Evolutionary conservation across 2,888 invertebrate species (phyloP).

Genomic region (Vesta saturnalis): DNA sequence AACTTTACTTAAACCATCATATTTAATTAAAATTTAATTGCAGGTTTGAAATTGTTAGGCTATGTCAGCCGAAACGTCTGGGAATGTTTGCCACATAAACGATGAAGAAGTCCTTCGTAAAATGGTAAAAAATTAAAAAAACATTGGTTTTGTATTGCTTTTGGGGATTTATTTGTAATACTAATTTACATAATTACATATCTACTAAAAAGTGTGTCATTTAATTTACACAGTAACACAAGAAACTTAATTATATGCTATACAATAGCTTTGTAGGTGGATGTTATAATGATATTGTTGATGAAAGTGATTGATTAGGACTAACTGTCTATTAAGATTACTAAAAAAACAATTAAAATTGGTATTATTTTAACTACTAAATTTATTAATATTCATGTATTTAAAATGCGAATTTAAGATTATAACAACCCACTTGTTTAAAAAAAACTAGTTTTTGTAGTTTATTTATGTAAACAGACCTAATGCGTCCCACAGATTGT

Average conservation of each 20-base stretch:
- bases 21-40: conserved; percentile 14
- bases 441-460: too few species aligned
- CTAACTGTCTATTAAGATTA: background rate
- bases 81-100: conserved; percentile 75
- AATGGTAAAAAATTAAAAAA: conserved; percentile 68
- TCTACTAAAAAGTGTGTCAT: conserved; percentile 8
- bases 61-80: conserved; percentile 61
- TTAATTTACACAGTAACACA: conserved; percentile 3
- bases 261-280: conserved; percentile 15
- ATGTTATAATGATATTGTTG: conserved; percentile 14
- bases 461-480: background rate
- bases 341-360: background rate
- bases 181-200: conserved; percentile 9
- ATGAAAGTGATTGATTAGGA: conserved; percentile 11
- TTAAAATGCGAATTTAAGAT: too few species aligned
- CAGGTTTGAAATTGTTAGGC: conserved; percentile 31
- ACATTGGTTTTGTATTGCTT: background rate
- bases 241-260: background rate
- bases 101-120: conserved; percentile 82
- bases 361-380: background rate
- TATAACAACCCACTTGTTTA: background rate
- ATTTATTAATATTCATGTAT: too few species aligned
- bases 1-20: too few species aligned
- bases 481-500: background rate
- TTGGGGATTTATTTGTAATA: background rate